Base-by-base conservation (phyloP, 1,140 invertebrate species). In the Luehdorfia chinensis region DNA sequence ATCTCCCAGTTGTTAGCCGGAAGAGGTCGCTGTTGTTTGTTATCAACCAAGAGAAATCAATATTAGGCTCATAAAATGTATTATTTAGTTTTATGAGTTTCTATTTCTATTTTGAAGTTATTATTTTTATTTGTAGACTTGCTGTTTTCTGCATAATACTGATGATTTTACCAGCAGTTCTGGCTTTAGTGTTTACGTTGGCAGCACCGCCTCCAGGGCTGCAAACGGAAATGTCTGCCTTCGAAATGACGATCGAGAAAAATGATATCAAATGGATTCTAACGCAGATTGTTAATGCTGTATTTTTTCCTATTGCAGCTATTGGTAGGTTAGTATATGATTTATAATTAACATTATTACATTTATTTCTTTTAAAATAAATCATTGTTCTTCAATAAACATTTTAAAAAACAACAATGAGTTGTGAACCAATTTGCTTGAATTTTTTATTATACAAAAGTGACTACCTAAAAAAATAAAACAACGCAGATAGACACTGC, bases 291-390 rank as follows among this genome's bases (percentile, higher is more conserved):
- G 59, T 86, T 7, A 89, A 90, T 56, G 87, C 92, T 47, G 31
- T 91, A 4, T 78, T 90, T 19, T 93, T 93, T 73, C 92, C 92
- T 19, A 67, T 93, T 18, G 90, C 91, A 64, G 89, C 89, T n/a
- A 87, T 92, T 43, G 92, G 90, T 57, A 92, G 92, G 92, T 93
- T 74, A 79, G 51, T 55, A 21, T 54, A 30, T 3, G 19, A 14
- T 21, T n/a, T 4, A 3, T 2, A 3, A 13, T 33, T 30, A 9
- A 2, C 8, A 41, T 32, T 4, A 54, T n/a, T n/a, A n/a, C n/a
- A 43, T 32, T 34, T 8, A 25, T 15, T 30, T 25, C 43, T 23
- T 15, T 43, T 28, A 28, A 23, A 23, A 6, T 23, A 1, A 23
- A 23, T 2, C n/a, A n/a, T n/a, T n/a, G n/a, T n/a, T n/a, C n/a